A percentile compares a stretch with the other conserved stretches of the same genome.
phyloP scores from a whole-genome alignment of 2,888 invertebrate species.

The Caenorhabditis sp. region DNA sequence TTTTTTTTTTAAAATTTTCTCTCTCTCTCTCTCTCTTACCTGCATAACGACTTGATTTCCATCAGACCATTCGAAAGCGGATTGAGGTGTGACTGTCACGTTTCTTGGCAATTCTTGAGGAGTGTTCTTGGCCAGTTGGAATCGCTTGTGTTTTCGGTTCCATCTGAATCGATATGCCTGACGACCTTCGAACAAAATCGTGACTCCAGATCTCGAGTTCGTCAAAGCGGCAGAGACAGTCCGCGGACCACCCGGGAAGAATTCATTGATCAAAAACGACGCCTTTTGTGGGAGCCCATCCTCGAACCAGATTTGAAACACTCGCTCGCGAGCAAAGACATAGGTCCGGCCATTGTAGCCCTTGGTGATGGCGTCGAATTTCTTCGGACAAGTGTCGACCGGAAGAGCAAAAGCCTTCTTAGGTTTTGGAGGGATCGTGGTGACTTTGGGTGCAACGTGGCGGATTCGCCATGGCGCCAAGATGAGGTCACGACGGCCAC shows the following conservation, averaged over 20 bases:
- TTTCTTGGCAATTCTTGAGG: slow-evolving; percentile 59
- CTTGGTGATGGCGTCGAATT: slow-evolving; percentile 65
- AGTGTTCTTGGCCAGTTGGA: slow-evolving; percentile 61
- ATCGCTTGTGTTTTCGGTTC: slow-evolving; percentile 59
- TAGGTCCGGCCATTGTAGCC: slow-evolving; percentile 63
- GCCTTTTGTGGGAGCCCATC: slow-evolving; percentile 63
- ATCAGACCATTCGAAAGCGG: slow-evolving; percentile 67
- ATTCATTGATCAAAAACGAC: slow-evolving; percentile 56
- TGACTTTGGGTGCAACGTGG: slow-evolving; percentile 32
- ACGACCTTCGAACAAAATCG: slow-evolving; percentile 55
- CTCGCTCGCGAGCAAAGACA: slow-evolving; percentile 61
- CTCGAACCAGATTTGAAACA: slow-evolving; percentile 64
- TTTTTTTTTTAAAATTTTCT: too few species aligned
- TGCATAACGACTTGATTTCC: slow-evolving; percentile 63
- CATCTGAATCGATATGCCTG: slow-evolving; percentile 64
- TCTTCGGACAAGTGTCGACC: slow-evolving; percentile 55
- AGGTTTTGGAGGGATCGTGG: slow-evolving; percentile 1
- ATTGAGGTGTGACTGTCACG: slow-evolving; percentile 58
- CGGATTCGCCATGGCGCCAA: slow-evolving; percentile 50
- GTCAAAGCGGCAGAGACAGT: slow-evolving; percentile 65
- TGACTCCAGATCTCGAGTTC: slow-evolving; percentile 62
- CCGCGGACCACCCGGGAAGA: slow-evolving; percentile 63
- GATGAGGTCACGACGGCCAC: slow-evolving; percentile 43
- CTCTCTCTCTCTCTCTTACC: too few species aligned
- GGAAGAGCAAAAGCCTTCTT: slow-evolving; percentile 48